These are phyloP conservation scores for Euplexia lucipara DNA, from an alignment of 2,888 invertebrate species.

Conservation along the genomic window DNA sequence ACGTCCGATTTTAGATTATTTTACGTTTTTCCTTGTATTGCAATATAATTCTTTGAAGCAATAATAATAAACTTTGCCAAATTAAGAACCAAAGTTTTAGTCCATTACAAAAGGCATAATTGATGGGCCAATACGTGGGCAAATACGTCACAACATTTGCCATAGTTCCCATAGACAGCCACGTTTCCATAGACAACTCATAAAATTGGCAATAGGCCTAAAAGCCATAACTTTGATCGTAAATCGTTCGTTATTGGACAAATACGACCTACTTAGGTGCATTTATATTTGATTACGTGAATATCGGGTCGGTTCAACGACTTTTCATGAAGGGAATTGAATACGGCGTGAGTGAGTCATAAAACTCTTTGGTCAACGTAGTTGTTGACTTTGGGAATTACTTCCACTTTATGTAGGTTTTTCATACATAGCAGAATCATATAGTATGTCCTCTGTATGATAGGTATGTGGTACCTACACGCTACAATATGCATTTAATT, in stretches of 20 bases:
- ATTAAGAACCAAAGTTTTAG: too few species aligned
- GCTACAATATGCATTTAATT: too few species aligned
- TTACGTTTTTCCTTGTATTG: too few species aligned
- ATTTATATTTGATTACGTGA: slow-evolving; percentile 19
- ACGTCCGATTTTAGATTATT: too few species aligned
- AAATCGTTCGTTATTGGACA: slow-evolving; percentile 58
- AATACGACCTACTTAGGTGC: slow-evolving; percentile 46
- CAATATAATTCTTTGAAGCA: too few species aligned
- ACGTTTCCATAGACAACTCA: slow-evolving; percentile 32
- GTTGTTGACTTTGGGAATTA: slow-evolving; percentile 4
- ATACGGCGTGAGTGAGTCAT: slow-evolving; percentile 32
- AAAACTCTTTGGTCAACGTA: slow-evolving; percentile 24
- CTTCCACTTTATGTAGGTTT: not conserved
- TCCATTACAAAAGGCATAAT: too few species aligned
- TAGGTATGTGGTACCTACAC: too few species aligned
- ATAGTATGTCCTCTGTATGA: too few species aligned
- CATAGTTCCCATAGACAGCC: slow-evolving; percentile 31
- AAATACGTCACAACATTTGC: slow-evolving; percentile 24
- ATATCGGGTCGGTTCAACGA: slow-evolving; percentile 11
- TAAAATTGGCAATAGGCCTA: slow-evolving; percentile 71
- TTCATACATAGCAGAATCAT: too few species aligned
- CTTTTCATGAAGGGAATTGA: slow-evolving; percentile 39
- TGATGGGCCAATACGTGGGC: not conserved
- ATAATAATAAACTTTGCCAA: too few species aligned
- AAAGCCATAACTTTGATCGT: slow-evolving; percentile 67